Evolutionary conservation across 30 jellyfish, hydroid and myxozoan species (phyloP).

Genomic region (Euphysa ruthae): DNA sequence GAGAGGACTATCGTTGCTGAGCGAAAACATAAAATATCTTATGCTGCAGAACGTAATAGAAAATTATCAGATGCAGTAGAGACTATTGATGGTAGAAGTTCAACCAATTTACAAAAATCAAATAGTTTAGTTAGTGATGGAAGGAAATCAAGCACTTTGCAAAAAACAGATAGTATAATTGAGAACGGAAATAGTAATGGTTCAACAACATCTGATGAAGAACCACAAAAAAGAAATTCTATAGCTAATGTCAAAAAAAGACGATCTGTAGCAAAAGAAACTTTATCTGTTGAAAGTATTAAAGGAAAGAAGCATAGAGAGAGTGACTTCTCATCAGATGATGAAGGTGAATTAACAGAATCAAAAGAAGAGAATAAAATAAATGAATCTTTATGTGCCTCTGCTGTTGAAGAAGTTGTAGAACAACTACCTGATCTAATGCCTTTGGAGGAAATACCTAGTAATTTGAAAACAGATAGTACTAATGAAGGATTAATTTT

Average conservation of each 20-base stretch:
- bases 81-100: background rate
- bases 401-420: too few species aligned
- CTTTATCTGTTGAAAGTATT: background rate
- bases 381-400: too few species aligned
- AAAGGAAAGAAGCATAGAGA: slow-evolving; percentile 44
- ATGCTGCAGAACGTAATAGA: background rate
- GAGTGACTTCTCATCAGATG: slow-evolving; percentile 71
- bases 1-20: slow-evolving; percentile 16
- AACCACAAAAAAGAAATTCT: slow-evolving; percentile 25
- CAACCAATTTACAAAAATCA: slow-evolving; percentile 1
- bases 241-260: slow-evolving; percentile 31
- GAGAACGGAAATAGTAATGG: background rate
- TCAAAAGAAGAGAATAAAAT: background rate
- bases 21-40: slow-evolving; percentile 1
- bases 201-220: slow-evolving; percentile 58
- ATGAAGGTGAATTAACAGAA: slow-evolving; percentile 18
- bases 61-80: background rate
- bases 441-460: too few species aligned
- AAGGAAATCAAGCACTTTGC: background rate
- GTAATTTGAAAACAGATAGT: background rate
- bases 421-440: too few species aligned
- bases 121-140: slow-evolving; percentile 3
- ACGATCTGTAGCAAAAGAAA: background rate
- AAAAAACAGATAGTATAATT: background rate
- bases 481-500: background rate